Conservation (phyloP, 2,113 vertebrate genomes). For the Psilopogon haemacephalus region DNA sequence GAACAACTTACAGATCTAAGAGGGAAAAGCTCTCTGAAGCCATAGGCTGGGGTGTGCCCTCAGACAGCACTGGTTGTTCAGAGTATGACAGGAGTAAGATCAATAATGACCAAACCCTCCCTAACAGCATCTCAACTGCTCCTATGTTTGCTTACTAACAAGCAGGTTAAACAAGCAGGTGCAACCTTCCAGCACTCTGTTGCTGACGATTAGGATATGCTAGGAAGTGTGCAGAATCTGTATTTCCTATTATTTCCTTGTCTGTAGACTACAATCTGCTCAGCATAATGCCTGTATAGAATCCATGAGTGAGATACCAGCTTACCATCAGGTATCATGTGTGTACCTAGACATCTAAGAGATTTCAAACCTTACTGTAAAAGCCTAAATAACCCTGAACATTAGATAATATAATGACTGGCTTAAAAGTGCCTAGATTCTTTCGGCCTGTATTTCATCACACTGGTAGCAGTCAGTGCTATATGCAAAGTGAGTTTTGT, state of each 20-base stretch:
- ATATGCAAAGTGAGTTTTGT: background rate
- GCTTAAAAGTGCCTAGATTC: background rate
- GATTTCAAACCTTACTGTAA: background rate
- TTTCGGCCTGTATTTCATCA: background rate
- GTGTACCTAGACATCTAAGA: no score
- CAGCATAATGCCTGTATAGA: fast-evolving
- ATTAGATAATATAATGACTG: background rate
- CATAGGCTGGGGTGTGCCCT: background rate
- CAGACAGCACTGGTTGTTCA: background rate
- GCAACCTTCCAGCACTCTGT: background rate
- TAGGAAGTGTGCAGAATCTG: background rate
- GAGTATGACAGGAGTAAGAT: background rate
- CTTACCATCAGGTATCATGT: background rate
- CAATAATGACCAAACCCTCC: background rate
- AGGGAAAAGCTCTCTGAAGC: background rate
- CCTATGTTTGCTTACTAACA: background rate
- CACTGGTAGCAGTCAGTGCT: background rate
- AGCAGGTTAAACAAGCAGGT: background rate
- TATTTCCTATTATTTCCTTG: background rate
- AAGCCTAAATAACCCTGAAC: background rate
- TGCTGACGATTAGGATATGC: background rate
- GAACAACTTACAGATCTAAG: background rate
- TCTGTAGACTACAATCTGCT: background rate
- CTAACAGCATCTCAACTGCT: background rate
- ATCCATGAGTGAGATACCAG: background rate